Conservation (phyloP, 2,888 invertebrate species). For the Luperina nickerlii region DNA sequence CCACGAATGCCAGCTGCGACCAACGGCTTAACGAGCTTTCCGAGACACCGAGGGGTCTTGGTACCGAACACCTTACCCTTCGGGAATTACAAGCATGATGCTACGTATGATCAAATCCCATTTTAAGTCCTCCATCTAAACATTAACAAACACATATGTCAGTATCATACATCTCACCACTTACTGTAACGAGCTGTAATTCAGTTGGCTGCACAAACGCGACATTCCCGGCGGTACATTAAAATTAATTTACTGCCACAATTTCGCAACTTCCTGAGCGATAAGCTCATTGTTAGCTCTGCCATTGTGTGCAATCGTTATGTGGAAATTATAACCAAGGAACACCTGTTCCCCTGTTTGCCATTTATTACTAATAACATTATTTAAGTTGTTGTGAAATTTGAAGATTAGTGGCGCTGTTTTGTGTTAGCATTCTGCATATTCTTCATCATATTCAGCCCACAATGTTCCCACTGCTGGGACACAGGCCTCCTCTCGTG, state of each 20-base stretch:
- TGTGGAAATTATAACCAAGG: conserved; percentile 51
- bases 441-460: not conserved
- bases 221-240: conserved; percentile 55
- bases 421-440: conserved; percentile 17
- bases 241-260: conserved; percentile 60
- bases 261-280: conserved; percentile 62
- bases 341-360: conserved; percentile 65
- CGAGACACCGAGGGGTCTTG: not conserved
- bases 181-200: conserved; percentile 26
- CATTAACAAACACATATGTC: not conserved
- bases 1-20: too few species aligned
- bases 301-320: conserved; percentile 49
- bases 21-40: too few species aligned
- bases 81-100: not conserved
- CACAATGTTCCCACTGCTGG: not conserved
- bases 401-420: conserved; percentile 24
- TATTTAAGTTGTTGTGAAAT: conserved; percentile 59
- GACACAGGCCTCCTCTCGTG: not conserved
- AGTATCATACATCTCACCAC: not conserved
- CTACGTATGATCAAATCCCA: not conserved
- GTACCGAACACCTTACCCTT: too few species aligned
- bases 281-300: conserved; percentile 61
- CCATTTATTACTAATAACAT: conserved; percentile 60
- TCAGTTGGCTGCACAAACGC: conserved; percentile 18
- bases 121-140: not conserved